Base-by-base conservation (phyloP, 2,888 invertebrate species). In the Escarpia spicata region DNA sequence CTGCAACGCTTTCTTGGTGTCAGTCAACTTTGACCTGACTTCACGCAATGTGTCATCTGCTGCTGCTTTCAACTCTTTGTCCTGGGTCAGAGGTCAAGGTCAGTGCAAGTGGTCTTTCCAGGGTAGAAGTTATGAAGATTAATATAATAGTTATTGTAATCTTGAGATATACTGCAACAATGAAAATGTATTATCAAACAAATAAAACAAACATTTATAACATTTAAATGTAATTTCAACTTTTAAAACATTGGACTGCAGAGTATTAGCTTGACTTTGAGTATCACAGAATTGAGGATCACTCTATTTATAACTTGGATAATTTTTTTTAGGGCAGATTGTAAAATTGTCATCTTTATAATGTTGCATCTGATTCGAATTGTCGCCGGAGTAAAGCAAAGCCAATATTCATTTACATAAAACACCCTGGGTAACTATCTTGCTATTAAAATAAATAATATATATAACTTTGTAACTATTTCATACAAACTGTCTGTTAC, bases 41-140 rank as follows among this genome's bases (percentile, higher is more conserved):
- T 98, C 98, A 92, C 97, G 97, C 8, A 98, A 96, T 12, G 98
- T 97, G 93, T 97, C 96, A 95, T 98, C 98, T 0, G 98, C 98
- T 95, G 98, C 97, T 93, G 97, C 97, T 94, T 98, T 97, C 94
- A 97, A 97, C 94, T 97, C 97, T 96, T 97, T 97, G 95, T 97
- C 97, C 97, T 98, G 95, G 37, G 94, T 94, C 91, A 26, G 19
- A 91, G 44, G 52, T 45, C 19, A 44, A 52, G n/a, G 52, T 43
- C 52, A 37, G 26, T 91, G 19, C 44, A 43, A 91, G 26, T 26
- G 2, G 43, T 19, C 15, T n/a, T 15, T 31, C 19, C n/a, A 91
- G 3, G 75, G 26, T 26, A 26, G 75, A 4, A 26, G 26, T 15
- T 75, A 26, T 4, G 26, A 75, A 26, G 26, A 52, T 8, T 31